Evolutionary conservation across 2,888 invertebrate genomes (phyloP), one percentile per base, ranked within the genome.

Genomic region (Thereva unica): DNA sequence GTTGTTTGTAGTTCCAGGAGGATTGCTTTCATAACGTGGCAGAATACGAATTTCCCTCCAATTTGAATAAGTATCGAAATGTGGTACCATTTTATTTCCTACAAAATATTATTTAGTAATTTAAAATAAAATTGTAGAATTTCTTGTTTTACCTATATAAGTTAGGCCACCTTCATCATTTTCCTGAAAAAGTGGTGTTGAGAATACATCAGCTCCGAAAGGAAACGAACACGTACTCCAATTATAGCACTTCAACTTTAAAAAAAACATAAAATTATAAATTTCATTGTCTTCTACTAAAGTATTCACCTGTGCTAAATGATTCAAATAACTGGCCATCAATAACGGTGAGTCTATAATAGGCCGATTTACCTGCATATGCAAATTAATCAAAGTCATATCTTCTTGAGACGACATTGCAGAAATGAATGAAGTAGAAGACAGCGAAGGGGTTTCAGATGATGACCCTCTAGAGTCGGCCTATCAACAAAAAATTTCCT

Each of bases 361-460:
- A 0, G 96, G 92, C 68, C 88, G 85, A 78, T 93, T 93, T 37
- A 95, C 90, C 83, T 97, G 97, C 87, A 94, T 93, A 75, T 96
- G 95, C 10, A 97, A 84, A 81, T 97, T 95, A 0, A 97, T 93
- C 64, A 95, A 81, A 0, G 93, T 93, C 80, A 93, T 89, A 77
- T 95, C 95, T 81, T 95, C 95, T 78, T 95, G 95, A 8, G 94
- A 95, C 0, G 93, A 95, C 71, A 93, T 89, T 3, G 95, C 95
- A 0, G 95, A 95, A 73, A 91, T 93, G 73, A 93, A 93, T 0
- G 92, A 92, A 1, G 89, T 92, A 37, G 91, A 92, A 0, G 93
- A 93, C 12, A 92, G 85, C 1, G 92, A 92, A 45, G 89, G 89
- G 38, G 89, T 89, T 75, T 92, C 92, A 0, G 91, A 91, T 9